A percentile compares a stretch with the other conserved stretches of the same genome.
Conservation (phyloP, 1,140 invertebrate genomes). For the Drosophila kikkawai region DNA sequence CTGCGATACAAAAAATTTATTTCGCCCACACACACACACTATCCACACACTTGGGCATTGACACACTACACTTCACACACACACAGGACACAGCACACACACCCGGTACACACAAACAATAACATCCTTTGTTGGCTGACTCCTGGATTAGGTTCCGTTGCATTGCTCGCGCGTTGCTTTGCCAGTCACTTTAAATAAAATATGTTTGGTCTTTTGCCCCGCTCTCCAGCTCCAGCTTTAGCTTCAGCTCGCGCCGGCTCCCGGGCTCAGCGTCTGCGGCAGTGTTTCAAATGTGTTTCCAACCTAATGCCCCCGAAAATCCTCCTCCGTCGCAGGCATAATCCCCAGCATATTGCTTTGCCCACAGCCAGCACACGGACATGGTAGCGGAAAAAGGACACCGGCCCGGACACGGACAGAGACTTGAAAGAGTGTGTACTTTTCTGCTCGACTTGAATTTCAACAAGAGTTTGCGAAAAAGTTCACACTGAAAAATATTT, state of each 20-base stretch:
- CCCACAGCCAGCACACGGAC: conserved; percentile 47
- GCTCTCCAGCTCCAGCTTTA: neutral
- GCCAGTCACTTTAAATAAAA: conserved; percentile 82
- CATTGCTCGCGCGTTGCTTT: conserved; percentile 60
- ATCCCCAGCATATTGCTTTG: conserved; percentile 80
- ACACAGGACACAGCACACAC: conserved; percentile 17
- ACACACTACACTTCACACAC: conserved; percentile 11
- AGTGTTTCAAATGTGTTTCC: conserved; percentile 82
- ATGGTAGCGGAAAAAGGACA: conserved; percentile 38
- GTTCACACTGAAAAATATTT: neutral
- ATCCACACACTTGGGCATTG: conserved; percentile 22
- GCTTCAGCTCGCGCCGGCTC: conserved; percentile 13
- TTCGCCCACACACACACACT: conserved; percentile 2
- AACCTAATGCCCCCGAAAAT: conserved; percentile 83
- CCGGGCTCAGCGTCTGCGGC: conserved; percentile 52
- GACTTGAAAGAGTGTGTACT: conserved; percentile 80
- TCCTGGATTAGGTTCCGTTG: conserved; percentile 73
- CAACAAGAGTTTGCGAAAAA: conserved; percentile 33
- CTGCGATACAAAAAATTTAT: conserved; percentile 64
- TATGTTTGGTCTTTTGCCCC: conserved; percentile 74
- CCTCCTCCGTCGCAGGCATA: conserved; percentile 63
- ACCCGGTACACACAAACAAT: conserved; percentile 27
- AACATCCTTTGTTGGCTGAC: conserved; percentile 70
- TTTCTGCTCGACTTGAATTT: conserved; percentile 83
- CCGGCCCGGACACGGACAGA: conserved; percentile 23